These are phyloP conservation scores for Polypterus bichir DNA, from an alignment of 2,113 vertebrate genomes.

Conservation along the genomic window DNA sequence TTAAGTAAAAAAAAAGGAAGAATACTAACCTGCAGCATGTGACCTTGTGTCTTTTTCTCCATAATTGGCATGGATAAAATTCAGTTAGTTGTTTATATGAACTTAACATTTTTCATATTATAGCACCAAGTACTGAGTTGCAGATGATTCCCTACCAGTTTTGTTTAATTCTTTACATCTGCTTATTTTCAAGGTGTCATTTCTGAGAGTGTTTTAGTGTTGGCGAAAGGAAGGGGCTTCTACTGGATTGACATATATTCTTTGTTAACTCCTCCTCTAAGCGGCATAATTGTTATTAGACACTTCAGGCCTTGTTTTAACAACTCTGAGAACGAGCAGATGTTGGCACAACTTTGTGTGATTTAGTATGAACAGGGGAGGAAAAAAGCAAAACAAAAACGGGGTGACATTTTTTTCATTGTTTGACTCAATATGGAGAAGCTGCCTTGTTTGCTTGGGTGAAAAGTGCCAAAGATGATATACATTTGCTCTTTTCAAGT, in stretches of 20 bases:
- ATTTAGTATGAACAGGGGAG: slow-evolving; percentile 38
- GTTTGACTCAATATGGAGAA: slow-evolving; percentile 98
- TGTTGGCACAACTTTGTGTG: slow-evolving; percentile 67
- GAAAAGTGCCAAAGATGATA: slow-evolving; percentile 57
- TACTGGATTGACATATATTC: slow-evolving; percentile 47
- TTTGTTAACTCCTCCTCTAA: slow-evolving; percentile 42
- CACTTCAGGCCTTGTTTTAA: slow-evolving; percentile 64
- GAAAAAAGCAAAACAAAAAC: slow-evolving; percentile 22
- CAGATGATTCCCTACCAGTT: slow-evolving; percentile 79
- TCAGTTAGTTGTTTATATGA: slow-evolving; percentile 89
- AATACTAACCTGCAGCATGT: slow-evolving; percentile 37
- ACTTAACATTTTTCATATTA: slow-evolving; percentile 93
- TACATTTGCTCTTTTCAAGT: slow-evolving; percentile 58
- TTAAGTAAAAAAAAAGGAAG: slow-evolving; percentile 45
- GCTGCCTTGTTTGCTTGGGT: slow-evolving; percentile 59
- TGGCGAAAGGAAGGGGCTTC: slow-evolving; percentile 43
- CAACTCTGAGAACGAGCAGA: slow-evolving; percentile 92
- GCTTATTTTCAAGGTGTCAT: slow-evolving; percentile 97
- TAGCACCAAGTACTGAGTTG: slow-evolving; percentile 76
- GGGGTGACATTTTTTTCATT: slow-evolving; percentile 67
- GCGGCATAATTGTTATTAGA: slow-evolving; percentile 61
- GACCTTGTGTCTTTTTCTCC: slow-evolving; percentile 61
- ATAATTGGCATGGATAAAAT: slow-evolving; percentile 94
- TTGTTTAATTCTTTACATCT: slow-evolving; percentile 97
- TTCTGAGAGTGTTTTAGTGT: slow-evolving; percentile 47